A percentile compares a stretch with the other conserved stretches of the same genome.
phyloP scores from a whole-genome alignment of 2,113 vertebrate species.

The Raja brachyura region DNA sequence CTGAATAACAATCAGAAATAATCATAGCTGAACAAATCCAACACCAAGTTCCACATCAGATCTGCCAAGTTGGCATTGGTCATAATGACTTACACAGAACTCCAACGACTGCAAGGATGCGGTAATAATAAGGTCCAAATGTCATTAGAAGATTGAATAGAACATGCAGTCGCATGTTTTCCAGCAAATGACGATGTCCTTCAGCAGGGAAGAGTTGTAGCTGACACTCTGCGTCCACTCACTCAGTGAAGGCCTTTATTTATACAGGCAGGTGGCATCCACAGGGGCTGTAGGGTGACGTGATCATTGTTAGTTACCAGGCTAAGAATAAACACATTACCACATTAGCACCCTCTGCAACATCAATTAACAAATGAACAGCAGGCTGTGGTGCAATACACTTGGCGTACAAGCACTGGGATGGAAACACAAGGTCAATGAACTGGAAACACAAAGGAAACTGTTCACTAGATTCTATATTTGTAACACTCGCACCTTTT shows the following conservation, averaged over 20 bases:
- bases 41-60: not conserved
- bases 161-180: not conserved
- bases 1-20: not conserved
- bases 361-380: not conserved
- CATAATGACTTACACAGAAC: not conserved
- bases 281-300: not conserved
- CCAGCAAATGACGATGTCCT: not conserved
- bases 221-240: not conserved
- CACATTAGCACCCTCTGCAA: not conserved
- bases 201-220: no score
- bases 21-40: not conserved
- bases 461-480: not conserved
- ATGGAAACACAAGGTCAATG: not conserved
- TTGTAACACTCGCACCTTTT: not conserved
- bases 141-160: not conserved
- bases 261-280: not conserved
- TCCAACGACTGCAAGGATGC: not conserved
- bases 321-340: not conserved
- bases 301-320: not conserved
- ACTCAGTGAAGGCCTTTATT: not conserved
- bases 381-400: not conserved
- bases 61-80: not conserved
- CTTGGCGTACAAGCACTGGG: not conserved
- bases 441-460: not conserved
- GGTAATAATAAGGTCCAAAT: not conserved